Evolutionary conservation across 1,140 invertebrate species (phyloP).

Genomic region (Drosophila elegans): DNA sequence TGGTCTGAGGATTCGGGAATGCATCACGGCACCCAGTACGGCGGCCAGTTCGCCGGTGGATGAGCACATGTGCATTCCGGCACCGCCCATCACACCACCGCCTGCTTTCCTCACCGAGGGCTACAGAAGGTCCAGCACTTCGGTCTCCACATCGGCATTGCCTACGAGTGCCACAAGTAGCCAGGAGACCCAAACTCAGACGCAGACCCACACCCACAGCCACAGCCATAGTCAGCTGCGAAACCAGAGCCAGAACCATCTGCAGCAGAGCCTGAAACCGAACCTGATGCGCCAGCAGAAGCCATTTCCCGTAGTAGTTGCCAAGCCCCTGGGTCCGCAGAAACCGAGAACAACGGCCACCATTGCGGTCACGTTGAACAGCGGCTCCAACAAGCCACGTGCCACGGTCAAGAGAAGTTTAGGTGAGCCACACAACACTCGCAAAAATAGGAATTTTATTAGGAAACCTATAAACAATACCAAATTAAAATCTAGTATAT

Average conservation of each 20-base stretch:
- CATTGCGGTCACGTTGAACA: slow-evolving; percentile 72
- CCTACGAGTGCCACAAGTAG: slow-evolving; percentile 55
- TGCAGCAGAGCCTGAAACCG: neutral
- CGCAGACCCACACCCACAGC: slow-evolving; percentile 8
- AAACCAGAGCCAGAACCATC: slow-evolving; percentile 1
- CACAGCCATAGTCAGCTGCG: neutral
- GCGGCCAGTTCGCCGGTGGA: slow-evolving; percentile 84
- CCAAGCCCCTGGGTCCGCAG: slow-evolving; percentile 29
- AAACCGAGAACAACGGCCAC: slow-evolving; percentile 74
- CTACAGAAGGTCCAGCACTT: slow-evolving; percentile 85
- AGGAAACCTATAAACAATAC: too few species aligned
- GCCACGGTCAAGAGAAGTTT: slow-evolving; percentile 80
- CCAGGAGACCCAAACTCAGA: slow-evolving; percentile 30
- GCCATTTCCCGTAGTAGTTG: slow-evolving; percentile 49
- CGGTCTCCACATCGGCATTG: slow-evolving; percentile 68
- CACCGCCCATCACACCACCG: slow-evolving; percentile 89
- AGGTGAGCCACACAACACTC: slow-evolving; percentile 45
- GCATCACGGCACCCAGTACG: slow-evolving; percentile 74
- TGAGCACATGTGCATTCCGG: slow-evolving; percentile 86
- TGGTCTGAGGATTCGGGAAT: slow-evolving; percentile 58
- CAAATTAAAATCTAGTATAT: too few species aligned
- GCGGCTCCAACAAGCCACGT: slow-evolving; percentile 72
- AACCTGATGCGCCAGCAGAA: slow-evolving; percentile 45
- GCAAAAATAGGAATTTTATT: neutral
- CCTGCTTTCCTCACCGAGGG: slow-evolving; percentile 88